These are phyloP conservation scores for Catocala fraxini DNA, from an alignment of 2,888 invertebrate genomes.

Conservation along the genomic window DNA sequence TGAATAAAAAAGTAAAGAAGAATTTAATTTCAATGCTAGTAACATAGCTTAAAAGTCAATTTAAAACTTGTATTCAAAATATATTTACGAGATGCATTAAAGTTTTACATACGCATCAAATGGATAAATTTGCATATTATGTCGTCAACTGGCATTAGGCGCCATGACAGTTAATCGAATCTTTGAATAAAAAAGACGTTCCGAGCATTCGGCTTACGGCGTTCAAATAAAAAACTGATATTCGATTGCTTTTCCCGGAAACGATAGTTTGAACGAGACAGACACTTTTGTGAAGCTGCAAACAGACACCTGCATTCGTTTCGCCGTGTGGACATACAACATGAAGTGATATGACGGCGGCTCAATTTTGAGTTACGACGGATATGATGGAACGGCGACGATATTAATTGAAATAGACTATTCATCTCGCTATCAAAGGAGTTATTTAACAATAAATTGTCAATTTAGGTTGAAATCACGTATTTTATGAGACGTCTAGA, in stretches of 20 bases:
- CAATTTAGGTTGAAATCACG: no score
- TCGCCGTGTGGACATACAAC: constrained; percentile 15
- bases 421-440: not conserved
- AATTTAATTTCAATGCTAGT: no score
- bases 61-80: no score
- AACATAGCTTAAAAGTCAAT: no score
- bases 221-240: constrained; percentile 33
- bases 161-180: constrained; percentile 36
- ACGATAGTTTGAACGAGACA: constrained; percentile 34
- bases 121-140: constrained; percentile 28
- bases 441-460: no score
- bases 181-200: constrained; percentile 31
- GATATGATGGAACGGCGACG: constrained; percentile 10
- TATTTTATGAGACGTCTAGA: no score
- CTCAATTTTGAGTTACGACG: constrained; percentile 23
- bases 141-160: constrained; percentile 18
- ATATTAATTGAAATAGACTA: not conserved
- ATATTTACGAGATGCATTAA: not conserved
- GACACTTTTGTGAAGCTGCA: constrained; percentile 30
- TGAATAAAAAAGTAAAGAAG: no score
- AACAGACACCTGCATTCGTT: constrained; percentile 27
- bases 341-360: constrained; percentile 17
- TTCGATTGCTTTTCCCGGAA: constrained; percentile 38
- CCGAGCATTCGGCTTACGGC: constrained; percentile 36
- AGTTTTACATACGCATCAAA: constrained; percentile 18